Evolutionary conservation across 2,113 vertebrate genomes (phyloP).

Genomic region (Lipotes vexillifer): DNA sequence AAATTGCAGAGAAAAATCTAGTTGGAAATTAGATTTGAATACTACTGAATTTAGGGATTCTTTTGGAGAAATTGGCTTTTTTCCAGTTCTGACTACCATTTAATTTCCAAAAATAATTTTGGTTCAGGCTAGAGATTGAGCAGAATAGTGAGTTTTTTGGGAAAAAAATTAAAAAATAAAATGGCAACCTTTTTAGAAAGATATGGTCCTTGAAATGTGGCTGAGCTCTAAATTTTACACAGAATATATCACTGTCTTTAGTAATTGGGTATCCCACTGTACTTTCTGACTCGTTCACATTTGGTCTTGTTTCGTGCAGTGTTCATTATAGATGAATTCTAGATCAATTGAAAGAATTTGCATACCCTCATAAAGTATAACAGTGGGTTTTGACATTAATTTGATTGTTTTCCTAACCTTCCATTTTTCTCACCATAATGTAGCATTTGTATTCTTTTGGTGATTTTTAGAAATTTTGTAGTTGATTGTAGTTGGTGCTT

Average conservation of each 20-base stretch:
- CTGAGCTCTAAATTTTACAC: neutral
- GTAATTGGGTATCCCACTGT: neutral
- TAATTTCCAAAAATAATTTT: constrained; percentile 10
- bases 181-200: neutral
- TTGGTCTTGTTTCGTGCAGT: neutral
- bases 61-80: neutral
- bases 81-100: neutral
- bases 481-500: neutral
- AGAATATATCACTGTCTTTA: neutral
- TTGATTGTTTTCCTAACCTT: neutral
- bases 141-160: neutral
- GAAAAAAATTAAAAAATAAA: neutral
- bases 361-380: neutral
- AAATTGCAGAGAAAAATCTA: neutral
- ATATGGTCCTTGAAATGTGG: neutral
- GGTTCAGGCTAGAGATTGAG: neutral
- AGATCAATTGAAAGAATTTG: neutral
- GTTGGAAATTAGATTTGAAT: neutral
- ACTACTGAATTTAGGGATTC: neutral
- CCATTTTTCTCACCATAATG: neutral
- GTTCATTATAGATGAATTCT: neutral
- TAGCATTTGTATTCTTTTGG: neutral
- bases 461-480: neutral
- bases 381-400: neutral
- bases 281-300: neutral